Evolutionary conservation across 2,797 vertebrate genomes (phyloP).

Genomic region (Peromyscus aztecus): DNA sequence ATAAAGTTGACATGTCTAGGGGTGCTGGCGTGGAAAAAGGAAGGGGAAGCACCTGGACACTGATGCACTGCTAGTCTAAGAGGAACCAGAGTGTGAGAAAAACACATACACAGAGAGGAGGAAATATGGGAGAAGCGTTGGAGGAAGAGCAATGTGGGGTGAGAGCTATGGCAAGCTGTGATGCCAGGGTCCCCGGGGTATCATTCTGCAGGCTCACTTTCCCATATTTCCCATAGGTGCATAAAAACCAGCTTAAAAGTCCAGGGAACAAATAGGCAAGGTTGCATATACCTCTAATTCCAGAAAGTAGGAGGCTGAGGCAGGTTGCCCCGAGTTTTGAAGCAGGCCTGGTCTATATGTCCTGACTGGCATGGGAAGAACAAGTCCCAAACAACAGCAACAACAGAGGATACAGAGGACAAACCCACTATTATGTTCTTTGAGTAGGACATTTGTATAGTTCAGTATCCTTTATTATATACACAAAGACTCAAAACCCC

Average conservation of each 20-base stretch:
- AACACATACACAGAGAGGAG: neutral
- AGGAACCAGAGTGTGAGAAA: neutral
- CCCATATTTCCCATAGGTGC: neutral
- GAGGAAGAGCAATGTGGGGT: neutral
- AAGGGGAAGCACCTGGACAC: conserved; percentile 56
- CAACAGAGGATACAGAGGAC: neutral
- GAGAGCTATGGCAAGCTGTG: neutral
- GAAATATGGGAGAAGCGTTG: neutral
- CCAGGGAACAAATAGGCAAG: neutral
- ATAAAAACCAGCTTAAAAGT: neutral
- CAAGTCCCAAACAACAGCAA: neutral
- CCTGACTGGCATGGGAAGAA: neutral
- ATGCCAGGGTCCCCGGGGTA: neutral
- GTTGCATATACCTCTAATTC: neutral
- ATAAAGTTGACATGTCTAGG: neutral
- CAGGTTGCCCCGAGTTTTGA: neutral
- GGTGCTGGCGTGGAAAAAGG: neutral
- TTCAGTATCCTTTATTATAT: neutral
- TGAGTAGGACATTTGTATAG: conserved; percentile 13
- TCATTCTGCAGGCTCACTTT: neutral
- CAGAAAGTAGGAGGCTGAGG: neutral
- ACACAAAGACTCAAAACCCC: neutral
- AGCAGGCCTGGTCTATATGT: neutral
- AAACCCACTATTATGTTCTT: neutral
- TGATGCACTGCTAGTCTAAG: neutral